Evolutionary conservation across 35 echinoderm and acorn worm genomes (phyloP), one percentile per base, ranked within the genome.

Genomic region (Eucidaris tribuloides): DNA sequence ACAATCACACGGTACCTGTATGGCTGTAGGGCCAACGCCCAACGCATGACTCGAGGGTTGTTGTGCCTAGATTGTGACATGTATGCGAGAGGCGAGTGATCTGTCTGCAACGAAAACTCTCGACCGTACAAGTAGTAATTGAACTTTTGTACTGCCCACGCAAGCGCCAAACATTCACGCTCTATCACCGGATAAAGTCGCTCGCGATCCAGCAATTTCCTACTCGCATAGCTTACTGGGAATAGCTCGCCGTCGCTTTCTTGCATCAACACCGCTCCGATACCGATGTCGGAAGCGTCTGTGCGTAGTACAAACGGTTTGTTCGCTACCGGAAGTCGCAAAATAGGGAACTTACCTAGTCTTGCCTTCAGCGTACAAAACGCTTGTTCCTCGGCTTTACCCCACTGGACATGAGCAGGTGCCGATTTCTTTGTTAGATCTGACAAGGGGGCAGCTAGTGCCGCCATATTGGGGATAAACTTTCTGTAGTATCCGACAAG

Each of bases 401-500:
- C 43, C 89, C 81, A 85, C 17, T 65, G 40, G 15, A 84, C 66
- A 7, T 45, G 84, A 3, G 46, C 44, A 19, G 81, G 89, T 5
- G 46, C 11, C 0, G 34, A 57, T 34, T 78, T 65, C 42, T 48
- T 77, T 17, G 80, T 84, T 65, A 92, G 48, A 59, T 87, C 78
- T 36, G 56, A 33, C 43, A 96, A 59, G 37, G 90, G 84, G 40
- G 41, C 45, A 41, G 90, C 77, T 24, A 92, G 41, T 37, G 44
- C 40, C 7, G 61, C 76, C 81, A 76, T 88, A 15, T 87, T 43
- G 24, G 63, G 77, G 18, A 92, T 76, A 57, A 92, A 92, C 28
- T 92, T 87, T 3, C 90, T 64, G 43, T 92, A 92, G 23, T 92
- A 93, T 11, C 70, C 80, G 14, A 54, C 49, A 11, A 88, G 42